Base-by-base conservation (phyloP, 1,140 invertebrate species). In the Pseudomyrmex gracilis region DNA sequence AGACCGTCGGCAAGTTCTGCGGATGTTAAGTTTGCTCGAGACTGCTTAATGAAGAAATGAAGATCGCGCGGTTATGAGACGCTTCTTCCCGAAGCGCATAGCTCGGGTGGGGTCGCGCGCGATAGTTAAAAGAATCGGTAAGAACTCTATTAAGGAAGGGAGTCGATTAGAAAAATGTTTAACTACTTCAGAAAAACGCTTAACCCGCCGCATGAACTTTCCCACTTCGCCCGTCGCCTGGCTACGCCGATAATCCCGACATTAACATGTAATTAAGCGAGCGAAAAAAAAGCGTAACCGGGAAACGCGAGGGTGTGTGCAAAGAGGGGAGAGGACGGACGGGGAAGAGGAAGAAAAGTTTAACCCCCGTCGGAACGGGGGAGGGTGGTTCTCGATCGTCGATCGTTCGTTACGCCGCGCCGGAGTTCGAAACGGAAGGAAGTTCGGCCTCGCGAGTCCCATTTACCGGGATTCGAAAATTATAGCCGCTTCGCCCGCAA, bases 401-500 rank as follows among this genome's bases (percentile, higher is more conserved):
- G 64, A 57, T 83, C 68, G 78, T 61, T 85, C 68, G 68, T 82
- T 82, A 80, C 57, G 43, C 51, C 55, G 20, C 24, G 34, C 22
- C 47, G 47, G 55, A 45, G 20, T 85, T 68, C 49, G 66, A 71
- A 80, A 71, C 80, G 63, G 61, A 68, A 76, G 70, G 55, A 86
- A 86, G 67, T 85, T 84, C 47, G 80, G 84, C 71, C 84, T 85
- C 84, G 83, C 83, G 84, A 84, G 84, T 77, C 70, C 83, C 82
- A 76, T 84, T 86, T 77, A 71, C 51, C 63, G 63, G 49, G 34
- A 13, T 60, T 34, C 53, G 63, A 67, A 80, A 86, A 86, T 86
- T 85, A 86, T 84, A 34, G 83, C 57, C 15, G 64, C 22, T 17
- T 58, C 64, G 63, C 12, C 57, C 63, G 73, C 53, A 78, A 70